phyloP scores from a whole-genome alignment of 2,797 vertebrate genomes.

The Sebastes iracundus region DNA sequence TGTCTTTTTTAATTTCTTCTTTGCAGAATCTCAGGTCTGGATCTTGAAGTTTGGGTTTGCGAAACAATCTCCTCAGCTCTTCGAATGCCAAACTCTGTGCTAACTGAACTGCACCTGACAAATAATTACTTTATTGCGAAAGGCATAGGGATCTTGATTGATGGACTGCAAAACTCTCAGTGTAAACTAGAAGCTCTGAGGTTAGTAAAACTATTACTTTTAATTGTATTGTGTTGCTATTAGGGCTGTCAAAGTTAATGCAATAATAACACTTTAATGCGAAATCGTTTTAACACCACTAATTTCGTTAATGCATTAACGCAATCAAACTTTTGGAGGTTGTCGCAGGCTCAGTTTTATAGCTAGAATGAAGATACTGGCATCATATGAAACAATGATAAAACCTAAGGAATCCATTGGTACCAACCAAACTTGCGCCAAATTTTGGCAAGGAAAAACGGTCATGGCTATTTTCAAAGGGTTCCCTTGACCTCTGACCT shows the following conservation, averaged over 20 bases:
- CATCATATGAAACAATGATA: too few species aligned
- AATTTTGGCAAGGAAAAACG: too few species aligned
- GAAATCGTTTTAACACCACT: too few species aligned
- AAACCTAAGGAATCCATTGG: too few species aligned
- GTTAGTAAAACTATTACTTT: conserved; percentile 14
- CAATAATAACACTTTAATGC: too few species aligned
- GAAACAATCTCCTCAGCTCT: conserved; percentile 35
- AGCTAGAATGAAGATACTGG: too few species aligned
- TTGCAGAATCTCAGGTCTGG: conserved; percentile 5
- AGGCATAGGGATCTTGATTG: background rate
- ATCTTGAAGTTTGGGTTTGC: background rate
- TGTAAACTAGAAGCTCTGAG: conserved; percentile 38
- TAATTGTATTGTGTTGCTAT: background rate
- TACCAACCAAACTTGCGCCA: accelerated
- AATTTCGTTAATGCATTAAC: too few species aligned
- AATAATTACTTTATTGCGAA: accelerated
- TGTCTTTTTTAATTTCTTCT: background rate
- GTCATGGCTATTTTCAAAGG: too few species aligned
- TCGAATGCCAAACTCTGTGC: conserved; percentile 20
- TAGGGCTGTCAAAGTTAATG: too few species aligned
- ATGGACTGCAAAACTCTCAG: conserved; percentile 18
- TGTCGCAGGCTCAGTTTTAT: too few species aligned
- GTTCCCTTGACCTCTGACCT: too few species aligned
- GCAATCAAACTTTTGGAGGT: too few species aligned
- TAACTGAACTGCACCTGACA: conserved; percentile 38